These are phyloP conservation scores for Pandemis cinnamomeana DNA, from an alignment of 2,888 invertebrate species.

Conservation along the genomic window DNA sequence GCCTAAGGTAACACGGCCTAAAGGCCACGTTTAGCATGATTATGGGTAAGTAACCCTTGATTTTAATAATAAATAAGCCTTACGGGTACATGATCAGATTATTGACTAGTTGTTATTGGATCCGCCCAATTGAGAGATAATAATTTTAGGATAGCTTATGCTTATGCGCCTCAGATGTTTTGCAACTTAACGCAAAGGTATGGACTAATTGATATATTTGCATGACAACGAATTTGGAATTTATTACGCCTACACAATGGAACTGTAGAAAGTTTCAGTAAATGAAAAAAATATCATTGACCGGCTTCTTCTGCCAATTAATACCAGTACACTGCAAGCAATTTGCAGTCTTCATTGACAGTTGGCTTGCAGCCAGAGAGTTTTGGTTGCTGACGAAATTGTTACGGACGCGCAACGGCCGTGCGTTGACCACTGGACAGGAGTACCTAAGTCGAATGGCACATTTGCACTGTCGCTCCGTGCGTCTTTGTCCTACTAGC, in stretches of 20 bases:
- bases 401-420: constrained; percentile 4
- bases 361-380: constrained; percentile 48
- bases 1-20: too few species aligned
- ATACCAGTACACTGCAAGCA: constrained; percentile 48
- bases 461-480: background rate
- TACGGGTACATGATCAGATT: too few species aligned
- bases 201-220: background rate
- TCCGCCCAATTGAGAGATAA: background rate
- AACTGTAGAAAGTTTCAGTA: background rate
- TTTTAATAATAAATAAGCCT: background rate
- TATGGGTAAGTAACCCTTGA: background rate
- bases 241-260: background rate
- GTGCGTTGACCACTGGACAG: background rate
- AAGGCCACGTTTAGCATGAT: too few species aligned
- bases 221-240: background rate
- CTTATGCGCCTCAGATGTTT: background rate
- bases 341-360: constrained; percentile 50
- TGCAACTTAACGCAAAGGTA: background rate
- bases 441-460: background rate
- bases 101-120: background rate
- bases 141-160: background rate
- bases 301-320: constrained; percentile 34
- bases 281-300: background rate
- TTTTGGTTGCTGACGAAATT: constrained; percentile 14
- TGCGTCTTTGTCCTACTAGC: background rate